phyloP scores from a whole-genome alignment of 2,797 vertebrate species.

The Danio tinwini region DNA sequence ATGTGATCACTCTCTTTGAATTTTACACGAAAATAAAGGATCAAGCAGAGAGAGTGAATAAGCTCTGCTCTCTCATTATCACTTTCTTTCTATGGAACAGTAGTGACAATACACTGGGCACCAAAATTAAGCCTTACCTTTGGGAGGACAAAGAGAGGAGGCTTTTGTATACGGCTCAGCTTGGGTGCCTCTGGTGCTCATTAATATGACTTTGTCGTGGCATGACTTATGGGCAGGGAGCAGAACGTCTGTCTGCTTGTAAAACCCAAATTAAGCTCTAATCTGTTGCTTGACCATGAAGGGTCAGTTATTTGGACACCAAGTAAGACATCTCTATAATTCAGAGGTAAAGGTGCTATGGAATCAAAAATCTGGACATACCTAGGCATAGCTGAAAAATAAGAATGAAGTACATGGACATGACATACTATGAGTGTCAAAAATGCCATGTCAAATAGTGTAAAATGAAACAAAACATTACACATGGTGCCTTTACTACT shows the following conservation, averaged over 20 bases:
- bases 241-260: slow-evolving; percentile 57
- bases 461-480: no score
- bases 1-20: background rate
- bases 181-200: slow-evolving; percentile 45
- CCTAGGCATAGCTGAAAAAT: no score
- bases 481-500: no score
- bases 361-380: no score
- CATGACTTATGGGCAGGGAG: slow-evolving; percentile 55
- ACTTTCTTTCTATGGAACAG: slow-evolving; percentile 35
- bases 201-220: slow-evolving; percentile 57
- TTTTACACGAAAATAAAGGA: background rate
- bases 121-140: slow-evolving; percentile 10
- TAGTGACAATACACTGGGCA: slow-evolving; percentile 3
- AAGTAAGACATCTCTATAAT: no score
- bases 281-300: slow-evolving; percentile 57
- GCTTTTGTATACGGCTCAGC: slow-evolving; percentile 43
- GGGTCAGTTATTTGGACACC: background rate
- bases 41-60: background rate
- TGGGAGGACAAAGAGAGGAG: background rate
- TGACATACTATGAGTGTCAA: no score
- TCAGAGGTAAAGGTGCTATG: no score
- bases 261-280: slow-evolving; percentile 65
- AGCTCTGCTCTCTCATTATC: slow-evolving; percentile 21
- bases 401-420: no score
- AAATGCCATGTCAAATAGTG: no score